Base-by-base conservation (phyloP, 2,888 invertebrate species). In the Blera fallax region DNA sequence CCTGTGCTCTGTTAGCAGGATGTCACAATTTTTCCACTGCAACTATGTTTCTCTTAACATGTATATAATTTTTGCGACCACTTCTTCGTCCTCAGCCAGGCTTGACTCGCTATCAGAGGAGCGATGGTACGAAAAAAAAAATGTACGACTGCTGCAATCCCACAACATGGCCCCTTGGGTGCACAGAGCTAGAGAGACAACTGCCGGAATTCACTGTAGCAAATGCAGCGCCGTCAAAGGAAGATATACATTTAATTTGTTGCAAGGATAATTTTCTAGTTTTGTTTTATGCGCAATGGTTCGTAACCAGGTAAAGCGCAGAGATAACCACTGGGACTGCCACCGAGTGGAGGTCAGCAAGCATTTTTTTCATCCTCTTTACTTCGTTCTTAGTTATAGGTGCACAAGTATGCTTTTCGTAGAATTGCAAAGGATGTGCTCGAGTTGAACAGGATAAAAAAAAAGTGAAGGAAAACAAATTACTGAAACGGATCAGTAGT, bases 201-300 rank as follows among this genome's bases (percentile, higher is more conserved):
- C n/a, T 64, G 56, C 34, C 21, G 45, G 70, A 32, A 74, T 73
- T n/a, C 74, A 60, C 62, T 50, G 48, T 34, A 58, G 37, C 83
- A 73, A 64, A 64, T 69, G 81, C 60, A 79, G 45, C 58, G 32
- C 72, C 58, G 60, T 85, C 85, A 85, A 81, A 85, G 70, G 69
- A 74, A 85, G 81, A 67, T 85, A 74, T 81, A 77, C 85, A 85
- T 85, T 85, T 85, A 85, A 85, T 85, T 85, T 85, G 85, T 85
- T 77, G 85, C 76, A 77, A 85, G 85, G 76, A 85, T 85, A 81
- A 77, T 81, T 80, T 48, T 81, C 85, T 62, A 81, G 76, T 81
- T 85, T 76, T 77, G 69, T 77, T 77, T 81, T 85, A 76, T 69
- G 73, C 32, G 67, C 58, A 65, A 65, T 50, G 73, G 73, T 37